Evolutionary conservation across 2,888 invertebrate genomes (phyloP).

Genomic region (Liodrosophila aerea): DNA sequence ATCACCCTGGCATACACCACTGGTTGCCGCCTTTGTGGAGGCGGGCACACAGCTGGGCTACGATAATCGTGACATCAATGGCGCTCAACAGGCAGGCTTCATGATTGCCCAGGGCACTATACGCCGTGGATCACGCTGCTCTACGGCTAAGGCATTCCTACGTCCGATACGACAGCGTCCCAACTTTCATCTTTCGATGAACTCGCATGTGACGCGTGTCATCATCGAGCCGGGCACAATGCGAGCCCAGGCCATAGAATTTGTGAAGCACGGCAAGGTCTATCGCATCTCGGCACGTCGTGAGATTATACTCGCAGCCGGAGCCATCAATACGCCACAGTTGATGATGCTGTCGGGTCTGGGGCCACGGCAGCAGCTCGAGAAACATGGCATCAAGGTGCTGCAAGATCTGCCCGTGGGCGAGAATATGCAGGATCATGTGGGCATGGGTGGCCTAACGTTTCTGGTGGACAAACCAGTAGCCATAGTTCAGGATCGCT

Average conservation of each 20-base stretch:
- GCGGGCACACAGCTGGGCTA: conserved; percentile 92
- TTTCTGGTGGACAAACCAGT: conserved; percentile 90
- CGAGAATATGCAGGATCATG: conserved; percentile 93
- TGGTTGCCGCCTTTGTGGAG: conserved; percentile 92
- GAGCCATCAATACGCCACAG: conserved; percentile 95
- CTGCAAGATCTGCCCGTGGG: conserved; percentile 90
- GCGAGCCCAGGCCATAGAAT: conserved; percentile 91
- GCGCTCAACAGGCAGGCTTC: conserved; percentile 90
- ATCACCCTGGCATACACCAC: conserved; percentile 91
- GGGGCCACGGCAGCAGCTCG: conserved; percentile 88
- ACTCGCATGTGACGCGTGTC: conserved; percentile 90
- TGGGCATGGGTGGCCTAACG: conserved; percentile 89
- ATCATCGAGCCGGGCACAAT: conserved; percentile 89
- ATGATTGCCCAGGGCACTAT: conserved; percentile 93
- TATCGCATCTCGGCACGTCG: conserved; percentile 89
- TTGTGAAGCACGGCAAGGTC: conserved; percentile 88
- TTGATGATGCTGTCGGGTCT: conserved; percentile 95
- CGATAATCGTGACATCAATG: conserved; percentile 91
- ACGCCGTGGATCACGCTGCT: conserved; percentile 90
- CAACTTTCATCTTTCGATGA: conserved; percentile 91
- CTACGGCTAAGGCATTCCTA: conserved; percentile 93
- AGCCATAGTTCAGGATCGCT: conserved; percentile 90
- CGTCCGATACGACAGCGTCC: conserved; percentile 89
- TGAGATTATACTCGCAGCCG: conserved; percentile 94
- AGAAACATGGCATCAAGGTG: conserved; percentile 87